A percentile compares a stretch with the other conserved stretches of the same genome.
Conservation (phyloP, 1,140 invertebrate genomes). For the Drosophila nigromelanica region DNA sequence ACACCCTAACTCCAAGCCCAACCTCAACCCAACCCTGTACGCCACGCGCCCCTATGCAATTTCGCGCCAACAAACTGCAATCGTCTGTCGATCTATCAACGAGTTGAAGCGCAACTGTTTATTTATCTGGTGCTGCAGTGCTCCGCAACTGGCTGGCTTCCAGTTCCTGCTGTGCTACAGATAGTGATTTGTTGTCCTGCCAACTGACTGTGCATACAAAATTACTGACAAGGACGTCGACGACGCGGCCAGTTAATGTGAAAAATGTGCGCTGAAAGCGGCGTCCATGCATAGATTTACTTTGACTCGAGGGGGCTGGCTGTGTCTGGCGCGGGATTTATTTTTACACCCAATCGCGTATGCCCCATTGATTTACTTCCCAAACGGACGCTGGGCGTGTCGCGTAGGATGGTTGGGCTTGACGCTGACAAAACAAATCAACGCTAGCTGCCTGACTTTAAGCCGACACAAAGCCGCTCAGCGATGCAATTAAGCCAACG, state of each 20-base stretch:
- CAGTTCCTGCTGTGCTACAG: slow-evolving; percentile 31
- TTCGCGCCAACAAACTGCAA: slow-evolving; percentile 55
- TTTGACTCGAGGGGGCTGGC: slow-evolving; percentile 2
- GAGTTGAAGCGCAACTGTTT: slow-evolving; percentile 58
- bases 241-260: slow-evolving; percentile 68
- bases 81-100: slow-evolving; percentile 63
- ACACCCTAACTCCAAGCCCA: slow-evolving; percentile 6
- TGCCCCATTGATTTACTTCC: slow-evolving; percentile 68
- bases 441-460: slow-evolving; percentile 57
- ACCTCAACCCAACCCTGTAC: background rate
- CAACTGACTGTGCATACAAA: slow-evolving; percentile 77
- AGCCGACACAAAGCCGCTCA: slow-evolving; percentile 73
- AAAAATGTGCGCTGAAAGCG: slow-evolving; percentile 77
- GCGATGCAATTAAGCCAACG: slow-evolving; percentile 73
- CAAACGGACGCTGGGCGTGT: slow-evolving; percentile 19
- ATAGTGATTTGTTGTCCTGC: slow-evolving; percentile 77
- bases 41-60: slow-evolving; percentile 34
- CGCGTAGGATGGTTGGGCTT: background rate
- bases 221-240: slow-evolving; percentile 65
- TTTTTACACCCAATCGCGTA: slow-evolving; percentile 47
- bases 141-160: background rate
- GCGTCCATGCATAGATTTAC: slow-evolving; percentile 73
- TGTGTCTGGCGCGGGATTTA: slow-evolving; percentile 43
- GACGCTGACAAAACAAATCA: slow-evolving; percentile 62
- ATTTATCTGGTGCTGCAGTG: slow-evolving; percentile 64